Evolutionary conservation across 2,113 vertebrate species (phyloP), one percentile per base, ranked within the genome.

Genomic region (Macaca nemestrina): DNA sequence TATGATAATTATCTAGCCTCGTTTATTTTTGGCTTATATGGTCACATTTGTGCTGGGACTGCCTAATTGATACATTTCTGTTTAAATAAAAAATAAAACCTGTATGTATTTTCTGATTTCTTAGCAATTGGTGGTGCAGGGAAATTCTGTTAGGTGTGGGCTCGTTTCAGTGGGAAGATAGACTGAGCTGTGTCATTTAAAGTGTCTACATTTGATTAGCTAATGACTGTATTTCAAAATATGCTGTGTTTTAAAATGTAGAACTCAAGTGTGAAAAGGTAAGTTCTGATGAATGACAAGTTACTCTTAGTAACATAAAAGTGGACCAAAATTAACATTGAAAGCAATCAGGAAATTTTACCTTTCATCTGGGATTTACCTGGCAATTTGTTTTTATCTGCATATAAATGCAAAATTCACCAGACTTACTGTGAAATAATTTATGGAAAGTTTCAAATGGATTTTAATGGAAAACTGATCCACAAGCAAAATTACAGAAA

Each of bases 11-110:
- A 82, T 35, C 52, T 82, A 48, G 25, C 13, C 30, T 93, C 32
- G 9, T 85, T 90, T 55, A 70, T 70, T 75, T 88, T 80, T 57
- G 48, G 52, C 17, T 59, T 86, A 25, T 50, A 2, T 76, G 22
- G 27, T 94, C 32, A 64, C 43, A 70, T 83, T 73, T 90, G 40
- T 9, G 35, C 4, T 55, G 59, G 25, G 11, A 43, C 68, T 93
- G 8, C 22, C 11, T 87, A 45, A 35, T 4, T 80, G 83, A 67
- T 85, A 57, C 16, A 70, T 80, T 94, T 79, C 88, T 88, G 16
- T 81, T 91, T 87, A 79, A 90, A 35, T 95, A 40, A 70, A 83
- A 93, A 87, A 38, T 92, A 57, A 95, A 82, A 83, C 9, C 13
- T 67, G 25, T 78, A 6, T 35, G 1, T 75, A 12, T 73, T 79